phyloP scores from a whole-genome alignment of 2,797 vertebrate species.

The Danio aesculapii region DNA sequence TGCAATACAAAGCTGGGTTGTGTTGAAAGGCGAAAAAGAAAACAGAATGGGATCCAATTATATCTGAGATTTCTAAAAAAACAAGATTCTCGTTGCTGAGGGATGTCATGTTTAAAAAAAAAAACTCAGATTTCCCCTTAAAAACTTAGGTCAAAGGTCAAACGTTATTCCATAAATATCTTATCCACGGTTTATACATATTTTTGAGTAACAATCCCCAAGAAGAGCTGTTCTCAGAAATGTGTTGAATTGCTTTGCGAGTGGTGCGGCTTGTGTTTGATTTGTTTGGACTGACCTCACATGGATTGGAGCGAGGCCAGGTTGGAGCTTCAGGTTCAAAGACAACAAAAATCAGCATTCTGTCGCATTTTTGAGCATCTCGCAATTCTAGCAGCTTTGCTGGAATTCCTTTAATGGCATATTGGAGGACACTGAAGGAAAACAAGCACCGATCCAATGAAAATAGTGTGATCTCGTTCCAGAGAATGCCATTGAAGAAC shows the following conservation, averaged over 20 bases:
- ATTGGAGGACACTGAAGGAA: conserved; percentile 44
- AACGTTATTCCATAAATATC: conserved; percentile 24
- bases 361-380: conserved; percentile 58
- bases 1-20: conserved; percentile 47
- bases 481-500: conserved; percentile 41
- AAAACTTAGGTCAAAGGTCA: neutral
- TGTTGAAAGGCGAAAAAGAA: conserved; percentile 50
- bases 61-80: conserved; percentile 3
- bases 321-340: conserved; percentile 47
- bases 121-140: conserved; percentile 17
- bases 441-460: conserved; percentile 61
- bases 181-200: conserved; percentile 32
- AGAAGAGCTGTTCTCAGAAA: conserved; percentile 30
- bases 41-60: conserved; percentile 47
- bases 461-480: conserved; percentile 62
- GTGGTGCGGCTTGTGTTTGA: conserved; percentile 53
- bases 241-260: conserved; percentile 21
- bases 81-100: conserved; percentile 13
- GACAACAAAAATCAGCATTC: conserved; percentile 59
- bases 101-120: conserved; percentile 3
- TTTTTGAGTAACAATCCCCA: conserved; percentile 34
- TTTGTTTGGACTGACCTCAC: conserved; percentile 60
- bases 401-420: conserved; percentile 63
- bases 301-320: conserved; percentile 47
- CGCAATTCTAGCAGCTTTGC: conserved; percentile 61